Base-by-base conservation (phyloP, 2,888 invertebrate species). In the Drosophila anomalata region DNA sequence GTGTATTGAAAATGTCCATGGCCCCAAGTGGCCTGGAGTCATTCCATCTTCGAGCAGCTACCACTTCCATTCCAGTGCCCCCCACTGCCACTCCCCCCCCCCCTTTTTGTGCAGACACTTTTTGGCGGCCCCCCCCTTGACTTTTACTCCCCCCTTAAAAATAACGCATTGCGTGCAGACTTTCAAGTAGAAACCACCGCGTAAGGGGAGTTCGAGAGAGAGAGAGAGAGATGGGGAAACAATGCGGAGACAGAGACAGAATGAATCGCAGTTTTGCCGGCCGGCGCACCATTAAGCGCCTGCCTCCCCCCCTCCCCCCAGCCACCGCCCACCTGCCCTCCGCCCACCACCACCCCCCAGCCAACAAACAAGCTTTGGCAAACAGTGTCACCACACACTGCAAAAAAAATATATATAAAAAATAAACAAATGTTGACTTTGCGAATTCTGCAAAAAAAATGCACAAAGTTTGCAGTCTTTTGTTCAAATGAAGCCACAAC, bases 91-190 rank as follows among this genome's bases (percentile, higher is more conserved):
- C n/a, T 1, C 0, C n/a, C 4, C 3, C 4, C 3, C 22, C 17
- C 44, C 22, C 9, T 22, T 20, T 8, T 20, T 44, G 14, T 9
- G n/a, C 41, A 41, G 44, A 44, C 44, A 20, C 20, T 47, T 57
- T 29, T 41, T 9, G 41, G 41, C 9, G n/a, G 6, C 24, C 9
- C 33, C 44, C 24, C 39, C 31, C 47, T 26, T 51, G 11, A 22
- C 58, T 36, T 36, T n/a, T 36, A n/a, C 31, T 22, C 29, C 8
- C 47, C 44, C 7, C 31, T 24, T 7, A 14, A 26, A 50, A 39
- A 44, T 58, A 67, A 52, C 75, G 55, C 66, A 61, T 75, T 78
- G 78, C 78, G 63, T 76, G 77, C 77, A 76, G 79, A 79, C 76
- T 75, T 76, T 76, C 48, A 77, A 76, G 61, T 55, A 59, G 72